These are phyloP conservation scores for Hypselothyrea guttata DNA, from an alignment of 2,888 invertebrate species.

Conservation along the genomic window DNA sequence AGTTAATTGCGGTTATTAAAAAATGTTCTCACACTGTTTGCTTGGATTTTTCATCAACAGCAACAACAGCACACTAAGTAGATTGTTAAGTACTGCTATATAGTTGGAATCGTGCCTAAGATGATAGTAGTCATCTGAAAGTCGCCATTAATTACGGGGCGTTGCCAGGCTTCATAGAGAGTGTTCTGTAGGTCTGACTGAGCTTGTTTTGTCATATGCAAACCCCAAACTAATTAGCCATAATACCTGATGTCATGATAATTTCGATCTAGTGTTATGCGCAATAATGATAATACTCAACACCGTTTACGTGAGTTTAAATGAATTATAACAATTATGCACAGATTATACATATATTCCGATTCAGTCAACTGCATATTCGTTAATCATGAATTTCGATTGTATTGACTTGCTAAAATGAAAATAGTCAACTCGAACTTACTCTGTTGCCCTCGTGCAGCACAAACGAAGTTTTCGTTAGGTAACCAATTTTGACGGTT, in stretches of 20 bases:
- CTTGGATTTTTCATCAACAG: conserved; percentile 9
- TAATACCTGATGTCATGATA: conserved; percentile 32
- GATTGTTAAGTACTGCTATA: conserved; percentile 15
- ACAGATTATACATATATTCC: too few relatives aligned
- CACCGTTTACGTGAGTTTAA: too few relatives aligned
- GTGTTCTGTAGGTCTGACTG: conserved; percentile 14
- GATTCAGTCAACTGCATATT: too few relatives aligned
- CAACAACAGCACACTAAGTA: conserved; percentile 26
- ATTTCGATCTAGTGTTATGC: conserved; percentile 40
- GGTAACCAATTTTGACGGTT: conserved; percentile 82
- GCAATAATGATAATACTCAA: conserved; percentile 27
- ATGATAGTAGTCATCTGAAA: conserved; percentile 65
- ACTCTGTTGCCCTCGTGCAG: conserved; percentile 80
- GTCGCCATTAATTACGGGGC: conserved; percentile 58
- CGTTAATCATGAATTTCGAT: too few relatives aligned
- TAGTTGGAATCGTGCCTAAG: conserved; percentile 51
- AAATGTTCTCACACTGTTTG: conserved; percentile 61
- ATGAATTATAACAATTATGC: too few relatives aligned
- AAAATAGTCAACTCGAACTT: conserved; percentile 34
- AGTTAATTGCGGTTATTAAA: conserved; percentile 63
- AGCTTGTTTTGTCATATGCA: conserved; percentile 23
- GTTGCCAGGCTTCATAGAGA: conserved; percentile 31
- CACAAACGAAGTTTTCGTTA: conserved; percentile 82
- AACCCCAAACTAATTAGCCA: conserved; percentile 41
- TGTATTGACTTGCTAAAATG: too few relatives aligned